phyloP scores from a whole-genome alignment of 2,797 vertebrate species.

The Enteromius argenteus region DNA sequence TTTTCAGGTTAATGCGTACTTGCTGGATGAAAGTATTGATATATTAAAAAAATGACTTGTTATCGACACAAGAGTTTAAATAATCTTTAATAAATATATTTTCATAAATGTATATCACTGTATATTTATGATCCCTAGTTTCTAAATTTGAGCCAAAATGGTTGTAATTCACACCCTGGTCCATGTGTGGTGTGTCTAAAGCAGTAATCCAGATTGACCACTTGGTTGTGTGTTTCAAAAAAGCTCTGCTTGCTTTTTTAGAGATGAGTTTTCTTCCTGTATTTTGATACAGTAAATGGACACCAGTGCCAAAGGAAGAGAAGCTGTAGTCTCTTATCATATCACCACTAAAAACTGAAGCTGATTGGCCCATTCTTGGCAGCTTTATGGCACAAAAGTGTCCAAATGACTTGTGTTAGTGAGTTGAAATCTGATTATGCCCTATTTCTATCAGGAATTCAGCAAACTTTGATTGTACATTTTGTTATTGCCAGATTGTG shows the following conservation, averaged over 20 bases:
- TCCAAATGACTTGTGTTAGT: background rate
- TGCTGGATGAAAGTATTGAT: background rate
- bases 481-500: slow-evolving; percentile 48
- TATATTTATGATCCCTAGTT: background rate
- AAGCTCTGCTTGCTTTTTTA: slow-evolving; percentile 75
- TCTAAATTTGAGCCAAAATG: slow-evolving; percentile 11
- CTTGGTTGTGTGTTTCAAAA: slow-evolving; percentile 76
- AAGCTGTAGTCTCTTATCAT: slow-evolving; percentile 77
- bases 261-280: slow-evolving; percentile 71
- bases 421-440: slow-evolving; percentile 34
- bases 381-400: slow-evolving; percentile 45
- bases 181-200: slow-evolving; percentile 61
- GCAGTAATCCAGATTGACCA: slow-evolving; percentile 59
- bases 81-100: background rate
- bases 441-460: slow-evolving; percentile 43
- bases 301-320: slow-evolving; percentile 72
- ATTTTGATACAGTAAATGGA: slow-evolving; percentile 80
- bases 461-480: slow-evolving; percentile 46
- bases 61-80: background rate
- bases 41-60: background rate
- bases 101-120: background rate
- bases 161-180: slow-evolving; percentile 55
- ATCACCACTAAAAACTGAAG: slow-evolving; percentile 67
- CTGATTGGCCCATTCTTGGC: slow-evolving; percentile 68
- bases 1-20: background rate